Base-by-base conservation (phyloP, 2,888 invertebrate species). In the Melieria omissa region DNA sequence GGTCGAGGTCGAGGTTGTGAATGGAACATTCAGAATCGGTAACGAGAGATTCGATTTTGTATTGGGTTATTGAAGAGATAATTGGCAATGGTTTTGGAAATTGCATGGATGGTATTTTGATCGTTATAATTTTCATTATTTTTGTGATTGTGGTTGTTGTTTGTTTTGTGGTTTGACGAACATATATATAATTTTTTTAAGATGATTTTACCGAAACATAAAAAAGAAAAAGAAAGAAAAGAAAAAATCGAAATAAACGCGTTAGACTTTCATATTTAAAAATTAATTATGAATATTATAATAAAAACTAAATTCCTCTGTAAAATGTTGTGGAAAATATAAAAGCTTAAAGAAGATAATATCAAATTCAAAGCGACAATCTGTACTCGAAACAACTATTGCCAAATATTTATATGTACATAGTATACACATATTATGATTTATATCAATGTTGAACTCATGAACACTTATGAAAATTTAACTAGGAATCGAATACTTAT, bases 221-320 rank as follows among this genome's bases (percentile, higher is more conserved):
- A 83, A 83, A 83, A 83, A 82, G 81, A 83, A 83, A 74, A 78
- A 82, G 80, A 83, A 84, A 83, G 81, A 83, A 85, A 83, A 83
- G 81, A 86, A 84, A 81, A 86, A 87, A 86, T 84, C 85, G 84
- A 84, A 87, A 85, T 84, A 84, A 86, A 83, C 86, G 85, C 86
- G 87, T 86, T 87, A 86, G 86, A 86, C 84, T 84, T 79, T 82
- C 82, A 79, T 80, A 79, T 81, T 78, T 78, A 81, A 81, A 84
- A 81, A 83, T 80, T 76, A 81, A 75, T 75, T 73, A 69, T 69
- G 61, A 69, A 46, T 54, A 62, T 55, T 69, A 69, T 63, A 69
- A 69, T 69, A 63, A 67, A 67, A 67, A 67, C 52, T 52, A 67
- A 67, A 60, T 47, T 67, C 14, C 52, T 67, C 46, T 52, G 42